A percentile compares a stretch with the other conserved stretches of the same genome.
These are phyloP conservation scores for Polypedilum pembai DNA, from an alignment of 1,140 invertebrate species.

Conservation along the genomic window DNA sequence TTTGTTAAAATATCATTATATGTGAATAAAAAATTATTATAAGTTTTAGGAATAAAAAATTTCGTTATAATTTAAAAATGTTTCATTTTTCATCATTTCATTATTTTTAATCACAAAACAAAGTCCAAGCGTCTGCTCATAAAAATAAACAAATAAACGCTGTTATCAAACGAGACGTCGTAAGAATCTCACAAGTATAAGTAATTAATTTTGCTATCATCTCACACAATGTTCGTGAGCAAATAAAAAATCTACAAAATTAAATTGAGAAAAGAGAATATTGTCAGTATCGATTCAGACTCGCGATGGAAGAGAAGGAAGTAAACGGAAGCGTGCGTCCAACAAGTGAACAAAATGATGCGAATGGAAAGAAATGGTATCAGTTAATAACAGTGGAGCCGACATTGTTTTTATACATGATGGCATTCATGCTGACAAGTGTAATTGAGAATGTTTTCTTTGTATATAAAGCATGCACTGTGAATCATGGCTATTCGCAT, in stretches of 20 bases:
- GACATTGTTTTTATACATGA: constrained; percentile 70
- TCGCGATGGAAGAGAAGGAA: not conserved
- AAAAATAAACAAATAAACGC: too few relatives aligned
- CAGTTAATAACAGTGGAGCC: constrained; percentile 59
- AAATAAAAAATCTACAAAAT: not conserved
- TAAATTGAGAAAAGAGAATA: not conserved
- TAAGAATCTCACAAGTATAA: not conserved
- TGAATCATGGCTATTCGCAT: constrained; percentile 56
- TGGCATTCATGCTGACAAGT: constrained; percentile 67
- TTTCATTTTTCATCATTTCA: too few relatives aligned
- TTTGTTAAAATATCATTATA: too few relatives aligned
- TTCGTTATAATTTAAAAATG: too few relatives aligned
- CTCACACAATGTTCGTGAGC: not conserved
- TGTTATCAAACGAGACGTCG: not conserved
- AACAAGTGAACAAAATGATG: not conserved
- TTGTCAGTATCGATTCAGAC: not conserved
- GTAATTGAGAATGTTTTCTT: constrained; percentile 72
- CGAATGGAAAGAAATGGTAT: constrained; percentile 36
- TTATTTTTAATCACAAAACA: too few relatives aligned
- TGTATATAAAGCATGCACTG: constrained; percentile 60
- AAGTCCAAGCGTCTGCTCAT: too few relatives aligned
- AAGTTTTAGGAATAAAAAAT: too few relatives aligned
- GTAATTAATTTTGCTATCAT: not conserved
- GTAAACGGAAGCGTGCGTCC: not conserved
- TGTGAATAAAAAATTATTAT: too few relatives aligned